Conservation (phyloP, 2,797 vertebrate genomes). For the Mico argentatus region DNA sequence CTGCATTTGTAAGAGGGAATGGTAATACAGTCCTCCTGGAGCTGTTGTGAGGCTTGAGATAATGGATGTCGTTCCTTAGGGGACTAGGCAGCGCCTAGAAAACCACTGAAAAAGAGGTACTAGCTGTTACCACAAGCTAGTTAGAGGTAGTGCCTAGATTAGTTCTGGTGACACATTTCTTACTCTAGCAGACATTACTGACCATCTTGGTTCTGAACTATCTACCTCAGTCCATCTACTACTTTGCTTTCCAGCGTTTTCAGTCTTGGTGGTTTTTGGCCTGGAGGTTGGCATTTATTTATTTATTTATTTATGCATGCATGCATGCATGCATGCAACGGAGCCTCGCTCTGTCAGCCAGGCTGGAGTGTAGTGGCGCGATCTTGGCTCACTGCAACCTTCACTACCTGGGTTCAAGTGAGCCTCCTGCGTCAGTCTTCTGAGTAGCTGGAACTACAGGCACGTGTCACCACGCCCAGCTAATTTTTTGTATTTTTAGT, state of each 20-base stretch:
- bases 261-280: slow-evolving; percentile 1
- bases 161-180: neutral
- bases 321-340: too few species aligned
- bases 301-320: too few species aligned
- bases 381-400: too few species aligned
- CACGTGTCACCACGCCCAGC: too few species aligned
- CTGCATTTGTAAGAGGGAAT: neutral
- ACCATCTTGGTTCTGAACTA: neutral
- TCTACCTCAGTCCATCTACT: neutral
- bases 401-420: too few species aligned
- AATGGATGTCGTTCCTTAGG: neutral
- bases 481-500: too few species aligned
- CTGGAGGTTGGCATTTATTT: neutral
- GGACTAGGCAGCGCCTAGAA: neutral
- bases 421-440: too few species aligned
- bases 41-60: neutral
- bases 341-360: too few species aligned
- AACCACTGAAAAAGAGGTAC: neutral
- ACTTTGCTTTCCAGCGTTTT: neutral
- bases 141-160: neutral
- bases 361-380: too few species aligned
- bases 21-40: neutral
- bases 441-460: too few species aligned
- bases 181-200: neutral
- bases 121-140: neutral